Percentiles rank a stretch among this genome's conserved stretches.
Evolutionary conservation across 2,888 invertebrate genomes (phyloP).

Genomic region (Drosophila kambysellisi): DNA sequence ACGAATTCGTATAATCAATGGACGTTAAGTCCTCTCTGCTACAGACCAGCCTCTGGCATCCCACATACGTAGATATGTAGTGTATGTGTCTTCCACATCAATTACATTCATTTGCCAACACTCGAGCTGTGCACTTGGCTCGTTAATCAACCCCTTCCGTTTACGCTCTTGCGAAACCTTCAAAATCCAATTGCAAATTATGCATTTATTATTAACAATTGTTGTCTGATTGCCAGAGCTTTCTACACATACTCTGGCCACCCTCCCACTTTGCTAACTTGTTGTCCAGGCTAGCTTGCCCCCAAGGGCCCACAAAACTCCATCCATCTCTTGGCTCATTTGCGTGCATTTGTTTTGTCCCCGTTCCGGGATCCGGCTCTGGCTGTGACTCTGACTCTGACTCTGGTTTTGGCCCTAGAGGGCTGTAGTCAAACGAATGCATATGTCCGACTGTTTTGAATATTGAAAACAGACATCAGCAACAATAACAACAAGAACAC

Average conservation of each 20-base stretch:
- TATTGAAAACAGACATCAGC: constrained; percentile 69
- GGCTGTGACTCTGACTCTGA: constrained; percentile 26
- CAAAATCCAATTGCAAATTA: constrained; percentile 80
- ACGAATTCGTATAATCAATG: constrained; percentile 8
- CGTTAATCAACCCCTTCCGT: constrained; percentile 69
- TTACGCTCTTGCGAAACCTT: constrained; percentile 63
- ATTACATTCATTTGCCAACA: constrained; percentile 27
- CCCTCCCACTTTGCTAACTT: not conserved
- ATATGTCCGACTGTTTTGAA: constrained; percentile 76
- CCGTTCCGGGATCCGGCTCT: constrained; percentile 25
- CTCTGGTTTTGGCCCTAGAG: constrained; percentile 26
- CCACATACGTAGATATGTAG: not conserved
- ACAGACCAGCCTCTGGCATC: not conserved
- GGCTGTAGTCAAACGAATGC: constrained; percentile 67
- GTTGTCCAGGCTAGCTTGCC: constrained; percentile 35
- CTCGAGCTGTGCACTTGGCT: constrained; percentile 31
- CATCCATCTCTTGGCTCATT: constrained; percentile 68
- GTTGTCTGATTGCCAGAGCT: constrained; percentile 70
- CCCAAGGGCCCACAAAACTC: constrained; percentile 62
- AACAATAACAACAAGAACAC: constrained; percentile 20
- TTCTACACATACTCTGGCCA: constrained; percentile 9
- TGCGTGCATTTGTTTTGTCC: constrained; percentile 75
- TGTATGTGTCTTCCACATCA: constrained; percentile 15
- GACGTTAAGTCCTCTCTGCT: constrained; percentile 7
- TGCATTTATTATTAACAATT: constrained; percentile 81